Evolutionary conservation across 2,113 vertebrate genomes (phyloP).

Genomic region (Aspidoscelis tigris): DNA sequence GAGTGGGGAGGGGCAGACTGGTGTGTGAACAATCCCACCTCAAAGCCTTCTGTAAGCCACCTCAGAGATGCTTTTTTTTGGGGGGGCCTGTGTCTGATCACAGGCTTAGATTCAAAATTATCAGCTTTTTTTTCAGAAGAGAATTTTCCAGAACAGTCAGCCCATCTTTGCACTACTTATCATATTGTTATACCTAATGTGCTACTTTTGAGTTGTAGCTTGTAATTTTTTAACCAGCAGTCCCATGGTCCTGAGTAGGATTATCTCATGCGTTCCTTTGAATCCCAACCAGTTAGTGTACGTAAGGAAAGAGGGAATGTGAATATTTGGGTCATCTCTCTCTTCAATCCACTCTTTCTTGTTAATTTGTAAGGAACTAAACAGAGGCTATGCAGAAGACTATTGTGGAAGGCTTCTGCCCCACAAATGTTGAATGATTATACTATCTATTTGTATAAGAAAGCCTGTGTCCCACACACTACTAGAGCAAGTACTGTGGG

Average conservation of each 20-base stretch:
- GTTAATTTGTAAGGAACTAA: not conserved
- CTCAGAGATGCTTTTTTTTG: too few species aligned
- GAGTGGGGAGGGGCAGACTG: too few species aligned
- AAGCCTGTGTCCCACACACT: not conserved
- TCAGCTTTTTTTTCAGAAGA: not conserved
- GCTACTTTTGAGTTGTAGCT: not conserved
- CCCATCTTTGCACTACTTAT: too few species aligned
- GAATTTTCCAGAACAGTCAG: not conserved
- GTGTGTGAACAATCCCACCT: too few species aligned
- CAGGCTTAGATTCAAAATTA: not conserved
- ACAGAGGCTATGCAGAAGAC: constrained; percentile 14
- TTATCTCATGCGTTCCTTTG: not conserved
- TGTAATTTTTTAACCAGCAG: not conserved
- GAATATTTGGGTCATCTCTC: not conserved
- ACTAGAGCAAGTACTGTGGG: constrained; percentile 32
- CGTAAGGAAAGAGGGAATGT: not conserved
- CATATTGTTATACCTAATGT: not conserved
- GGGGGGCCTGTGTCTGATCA: too few species aligned
- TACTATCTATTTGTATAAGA: constrained; percentile 46
- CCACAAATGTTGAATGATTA: constrained; percentile 11
- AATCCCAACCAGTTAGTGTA: not conserved
- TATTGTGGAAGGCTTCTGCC: constrained; percentile 50
- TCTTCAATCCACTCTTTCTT: not conserved
- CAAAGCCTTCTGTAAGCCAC: too few species aligned
- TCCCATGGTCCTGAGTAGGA: not conserved